Conservation (phyloP, 1,140 invertebrate species). For the Bradynema listronoti region DNA sequence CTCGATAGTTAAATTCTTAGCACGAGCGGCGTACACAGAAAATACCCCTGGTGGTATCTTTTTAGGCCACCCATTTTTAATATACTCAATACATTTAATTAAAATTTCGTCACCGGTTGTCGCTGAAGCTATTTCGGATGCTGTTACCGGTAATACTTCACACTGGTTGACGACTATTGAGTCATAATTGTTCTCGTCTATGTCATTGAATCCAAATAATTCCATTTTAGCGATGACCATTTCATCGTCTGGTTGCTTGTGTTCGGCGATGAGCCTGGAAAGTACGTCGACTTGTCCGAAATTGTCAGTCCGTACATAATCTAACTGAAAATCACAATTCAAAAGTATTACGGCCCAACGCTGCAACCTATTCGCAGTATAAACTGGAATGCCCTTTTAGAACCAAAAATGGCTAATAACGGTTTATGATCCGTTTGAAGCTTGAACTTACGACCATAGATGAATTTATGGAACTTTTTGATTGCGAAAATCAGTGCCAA, state of each 20-base stretch:
- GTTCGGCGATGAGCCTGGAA: conserved; percentile 11
- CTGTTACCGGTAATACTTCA: conserved; percentile 1
- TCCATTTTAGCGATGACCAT: conserved; percentile 15
- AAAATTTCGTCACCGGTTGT: neutral
- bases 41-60: neutral
- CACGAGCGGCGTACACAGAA: too few relatives aligned
- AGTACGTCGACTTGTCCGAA: conserved; percentile 18
- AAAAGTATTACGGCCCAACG: conserved; percentile 16
- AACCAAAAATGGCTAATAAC: conserved; percentile 20
- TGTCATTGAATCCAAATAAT: too few relatives aligned
- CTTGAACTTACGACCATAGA: conserved; percentile 15
- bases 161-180: neutral
- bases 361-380: conserved; percentile 16
- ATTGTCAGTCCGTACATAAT: conserved; percentile 12
- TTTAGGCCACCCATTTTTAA: neutral
- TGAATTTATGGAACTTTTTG: conserved; percentile 17
- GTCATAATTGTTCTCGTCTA: conserved; percentile 9
- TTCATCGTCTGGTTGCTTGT: conserved; percentile 3
- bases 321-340: conserved; percentile 12
- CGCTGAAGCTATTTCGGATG: neutral
- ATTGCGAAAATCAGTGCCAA: conserved; percentile 17
- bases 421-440: conserved; percentile 20
- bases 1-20: too few relatives aligned
- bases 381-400: conserved; percentile 19
- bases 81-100: neutral